These are phyloP conservation scores for Drosophila kambysellisi DNA, from an alignment of 2,888 invertebrate genomes.

Conservation along the genomic window DNA sequence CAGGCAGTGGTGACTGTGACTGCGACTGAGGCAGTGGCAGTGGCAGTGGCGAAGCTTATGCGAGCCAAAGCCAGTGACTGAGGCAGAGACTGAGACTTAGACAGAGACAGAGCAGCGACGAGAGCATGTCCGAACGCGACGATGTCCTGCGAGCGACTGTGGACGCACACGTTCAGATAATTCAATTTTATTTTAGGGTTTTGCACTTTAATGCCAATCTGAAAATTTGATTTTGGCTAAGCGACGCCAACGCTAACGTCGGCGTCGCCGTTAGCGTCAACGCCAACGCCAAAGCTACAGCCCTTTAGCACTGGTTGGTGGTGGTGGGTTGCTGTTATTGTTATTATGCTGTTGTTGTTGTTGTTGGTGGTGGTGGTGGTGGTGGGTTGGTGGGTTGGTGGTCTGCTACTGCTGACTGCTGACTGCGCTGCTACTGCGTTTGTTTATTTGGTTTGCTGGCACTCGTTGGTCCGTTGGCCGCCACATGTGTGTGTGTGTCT, in stretches of 20 bases:
- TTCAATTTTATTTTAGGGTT: constrained; percentile 84
- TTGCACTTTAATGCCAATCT: constrained; percentile 84
- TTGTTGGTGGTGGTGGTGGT: constrained; percentile 43
- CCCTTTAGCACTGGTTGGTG: constrained; percentile 50
- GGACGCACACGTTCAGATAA: constrained; percentile 82
- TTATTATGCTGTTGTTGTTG: constrained; percentile 39
- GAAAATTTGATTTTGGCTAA: constrained; percentile 83
- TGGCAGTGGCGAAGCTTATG: constrained; percentile 51
- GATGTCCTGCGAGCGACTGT: constrained; percentile 74
- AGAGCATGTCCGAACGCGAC: constrained; percentile 74
- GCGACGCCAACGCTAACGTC: constrained; percentile 55
- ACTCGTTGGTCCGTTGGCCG: constrained; percentile 64
- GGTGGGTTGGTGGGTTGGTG: constrained; percentile 36
- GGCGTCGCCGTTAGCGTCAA: constrained; percentile 30
- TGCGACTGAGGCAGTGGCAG: constrained; percentile 35
- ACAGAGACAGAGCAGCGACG: constrained; percentile 50
- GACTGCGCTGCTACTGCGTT: constrained; percentile 37
- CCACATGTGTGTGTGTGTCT: constrained; percentile 69
- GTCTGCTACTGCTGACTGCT: constrained; percentile 25
- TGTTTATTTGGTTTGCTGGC: constrained; percentile 59
- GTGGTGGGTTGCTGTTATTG: constrained; percentile 60
- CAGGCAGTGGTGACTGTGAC: constrained; percentile 30
- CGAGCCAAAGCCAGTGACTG: constrained; percentile 45
- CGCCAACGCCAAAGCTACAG: constrained; percentile 43
- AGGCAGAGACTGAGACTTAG: constrained; percentile 35